phyloP scores from a whole-genome alignment of 2,797 vertebrate genomes.

The Natrix natrix region DNA sequence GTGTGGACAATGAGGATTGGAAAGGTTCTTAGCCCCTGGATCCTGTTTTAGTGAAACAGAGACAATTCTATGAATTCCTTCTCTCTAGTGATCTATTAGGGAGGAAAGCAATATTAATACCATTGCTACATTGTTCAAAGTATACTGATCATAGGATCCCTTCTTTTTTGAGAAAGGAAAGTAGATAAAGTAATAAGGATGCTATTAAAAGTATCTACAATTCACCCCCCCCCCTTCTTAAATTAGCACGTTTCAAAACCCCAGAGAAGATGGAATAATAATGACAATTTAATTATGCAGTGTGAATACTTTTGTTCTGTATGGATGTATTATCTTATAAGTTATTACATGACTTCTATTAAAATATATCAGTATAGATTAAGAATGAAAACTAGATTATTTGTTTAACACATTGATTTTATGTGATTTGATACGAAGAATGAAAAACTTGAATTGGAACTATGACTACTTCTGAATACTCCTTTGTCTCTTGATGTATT shows the following conservation, averaged over 20 bases:
- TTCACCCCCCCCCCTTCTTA: neutral
- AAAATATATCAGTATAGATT: constrained; percentile 24
- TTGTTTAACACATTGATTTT: constrained; percentile 1
- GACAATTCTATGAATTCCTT: neutral
- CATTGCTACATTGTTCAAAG: neutral
- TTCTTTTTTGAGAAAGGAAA: neutral
- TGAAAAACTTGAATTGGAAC: neutral
- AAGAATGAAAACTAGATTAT: constrained; percentile 8
- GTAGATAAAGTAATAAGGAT: neutral
- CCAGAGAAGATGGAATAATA: neutral
- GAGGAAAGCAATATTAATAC: neutral
- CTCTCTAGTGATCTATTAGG: neutral
- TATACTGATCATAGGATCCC: neutral
- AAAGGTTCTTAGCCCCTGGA: neutral
- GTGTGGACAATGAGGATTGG: neutral
- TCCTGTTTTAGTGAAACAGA: neutral
- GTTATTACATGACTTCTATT: constrained; percentile 4
- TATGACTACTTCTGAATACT: neutral
- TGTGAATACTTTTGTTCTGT: neutral
- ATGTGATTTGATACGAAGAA: neutral
- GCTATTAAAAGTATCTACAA: neutral
- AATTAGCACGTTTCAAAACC: neutral
- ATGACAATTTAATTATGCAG: neutral
- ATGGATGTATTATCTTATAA: neutral
- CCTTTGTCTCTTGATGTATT: neutral